A percentile compares a stretch with the other conserved stretches of the same genome.
Conservation (phyloP, 2,888 invertebrate species). For the Chalcosyrphus nemorum region DNA sequence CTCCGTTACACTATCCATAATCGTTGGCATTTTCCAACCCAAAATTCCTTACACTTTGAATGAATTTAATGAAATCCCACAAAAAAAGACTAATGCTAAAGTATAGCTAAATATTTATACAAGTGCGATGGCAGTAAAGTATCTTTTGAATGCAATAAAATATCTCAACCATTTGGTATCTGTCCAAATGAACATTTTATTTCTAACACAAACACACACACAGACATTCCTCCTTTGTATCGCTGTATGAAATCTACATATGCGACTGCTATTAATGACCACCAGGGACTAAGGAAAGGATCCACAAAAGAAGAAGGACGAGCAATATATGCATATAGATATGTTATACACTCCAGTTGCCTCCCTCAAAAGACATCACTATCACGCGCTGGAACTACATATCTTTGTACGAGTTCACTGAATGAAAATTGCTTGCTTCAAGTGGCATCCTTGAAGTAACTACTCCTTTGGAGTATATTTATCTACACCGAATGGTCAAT, state of each 20-base stretch:
- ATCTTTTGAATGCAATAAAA: constrained; percentile 59
- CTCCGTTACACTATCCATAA: constrained; percentile 7
- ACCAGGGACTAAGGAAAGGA: neutral
- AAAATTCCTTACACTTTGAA: neutral
- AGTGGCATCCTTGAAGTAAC: constrained; percentile 63
- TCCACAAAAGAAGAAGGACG: neutral
- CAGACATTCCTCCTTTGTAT: constrained; percentile 20
- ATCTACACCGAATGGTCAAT: constrained; percentile 69
- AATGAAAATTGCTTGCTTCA: constrained; percentile 59
- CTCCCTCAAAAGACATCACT: neutral
- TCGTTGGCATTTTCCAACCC: neutral
- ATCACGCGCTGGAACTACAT: constrained; percentile 24
- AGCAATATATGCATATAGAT: no score
- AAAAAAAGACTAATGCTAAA: constrained; percentile 13
- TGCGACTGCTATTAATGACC: constrained; percentile 58
- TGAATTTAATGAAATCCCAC: neutral
- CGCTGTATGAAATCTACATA: constrained; percentile 59
- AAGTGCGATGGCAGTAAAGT: constrained; percentile 59
- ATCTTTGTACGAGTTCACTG: constrained; percentile 39
- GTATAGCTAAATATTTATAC: constrained; percentile 38
- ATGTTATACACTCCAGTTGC: no score
- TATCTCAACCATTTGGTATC: constrained; percentile 64
- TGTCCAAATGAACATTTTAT: constrained; percentile 65
- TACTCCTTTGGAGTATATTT: constrained; percentile 58
- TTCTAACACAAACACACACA: constrained; percentile 17